phyloP scores from a whole-genome alignment of 2,113 vertebrate genomes.

The Saguinus imperator region DNA sequence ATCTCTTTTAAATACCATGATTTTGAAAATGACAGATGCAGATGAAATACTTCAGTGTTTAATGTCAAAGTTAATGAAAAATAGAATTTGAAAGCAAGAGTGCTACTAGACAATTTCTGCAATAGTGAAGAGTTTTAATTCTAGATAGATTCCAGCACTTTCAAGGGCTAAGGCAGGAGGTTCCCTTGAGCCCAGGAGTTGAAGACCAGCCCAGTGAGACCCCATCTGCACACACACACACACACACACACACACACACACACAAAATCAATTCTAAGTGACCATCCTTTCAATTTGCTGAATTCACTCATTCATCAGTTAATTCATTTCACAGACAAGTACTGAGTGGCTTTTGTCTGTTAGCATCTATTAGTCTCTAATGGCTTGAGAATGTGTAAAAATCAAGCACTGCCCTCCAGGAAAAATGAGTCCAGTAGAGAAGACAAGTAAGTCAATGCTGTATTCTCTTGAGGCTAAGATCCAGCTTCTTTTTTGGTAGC shows the following conservation, averaged over 20 bases:
- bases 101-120: background rate
- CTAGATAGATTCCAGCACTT: background rate
- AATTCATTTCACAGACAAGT: background rate
- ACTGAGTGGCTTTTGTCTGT: background rate
- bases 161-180: too few relatives aligned
- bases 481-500: background rate
- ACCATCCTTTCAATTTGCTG: background rate
- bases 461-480: background rate
- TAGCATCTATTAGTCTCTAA: background rate
- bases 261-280: background rate
- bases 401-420: background rate
- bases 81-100: constrained; percentile 50
- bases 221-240: too few relatives aligned
- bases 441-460: background rate
- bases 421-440: background rate
- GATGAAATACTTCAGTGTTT: constrained; percentile 42
- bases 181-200: too few relatives aligned
- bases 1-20: constrained; percentile 52
- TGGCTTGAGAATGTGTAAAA: background rate
- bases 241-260: too few relatives aligned
- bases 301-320: background rate
- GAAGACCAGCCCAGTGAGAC: too few relatives aligned
- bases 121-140: background rate
- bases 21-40: constrained; percentile 72
- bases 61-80: constrained; percentile 56